Evolutionary conservation across 2,888 invertebrate genomes (phyloP), one percentile per base, ranked within the genome.

Genomic region (Scelioninae gen. 2): DNA sequence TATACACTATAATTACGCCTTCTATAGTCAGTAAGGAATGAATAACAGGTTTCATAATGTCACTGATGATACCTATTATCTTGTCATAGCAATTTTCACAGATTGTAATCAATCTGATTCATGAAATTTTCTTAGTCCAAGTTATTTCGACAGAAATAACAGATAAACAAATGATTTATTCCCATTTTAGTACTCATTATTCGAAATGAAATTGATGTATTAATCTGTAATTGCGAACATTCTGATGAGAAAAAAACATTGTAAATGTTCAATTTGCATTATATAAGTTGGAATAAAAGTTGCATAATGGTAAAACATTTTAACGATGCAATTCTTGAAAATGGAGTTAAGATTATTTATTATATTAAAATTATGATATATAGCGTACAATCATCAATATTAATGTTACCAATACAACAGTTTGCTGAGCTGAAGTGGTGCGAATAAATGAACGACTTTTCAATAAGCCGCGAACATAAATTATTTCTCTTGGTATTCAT

Each of bases 31-130:
- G 52, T 18, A 31, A 53, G 43, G 46, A 63, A 70, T 43, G 63
- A 71, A 64, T 52, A 63, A 58, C 63, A 18, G 37, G 58, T 64
- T 71, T 71, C 70, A 43, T 71, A 71, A 71, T 57, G 37, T 45
- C 43, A 28, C 25, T 63, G 43, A 48, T 43, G 52, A 58, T 45
- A 64, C 64, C 25, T 58, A 64, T 52, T 64, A 60, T 52, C 50
- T 50, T 31, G 18, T 33, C 55, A 41, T 13, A 61, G 22, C 15
- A 41, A 69, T 61, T 55, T 46, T 61, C 13, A 39, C 45, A 39
- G 45, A 33, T 67, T 50, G 35, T 11, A 13, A 39, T 50, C 18
- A 28, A 37, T 28, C 28, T 13, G 6, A n/a, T 41, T 13, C 9
- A 16, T 11, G 1, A 50, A 61, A 18, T 41, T 31, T 39, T 22